Base-by-base conservation (phyloP, 2,888 invertebrate genomes). In the Phyllotreta striolata region DNA sequence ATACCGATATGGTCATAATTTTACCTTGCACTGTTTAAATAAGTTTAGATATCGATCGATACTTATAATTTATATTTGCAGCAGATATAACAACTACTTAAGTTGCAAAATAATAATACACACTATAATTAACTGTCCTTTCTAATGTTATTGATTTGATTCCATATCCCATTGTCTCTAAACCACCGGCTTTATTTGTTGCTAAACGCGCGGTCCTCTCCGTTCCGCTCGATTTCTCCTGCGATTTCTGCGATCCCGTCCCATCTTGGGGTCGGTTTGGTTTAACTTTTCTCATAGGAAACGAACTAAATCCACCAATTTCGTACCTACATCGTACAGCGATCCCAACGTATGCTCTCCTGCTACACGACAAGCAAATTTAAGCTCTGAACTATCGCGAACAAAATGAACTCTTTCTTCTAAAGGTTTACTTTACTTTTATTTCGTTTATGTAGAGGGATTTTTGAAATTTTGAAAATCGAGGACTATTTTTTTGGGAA, bases 11-110 rank as follows among this genome's bases (percentile, higher is more conserved):
- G 24, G 24, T 24, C 24, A 24, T 24, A 24, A 24, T 24, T 24
- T 24, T 24, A 24, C 24, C 24, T 24, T 24, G 24, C 24, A 24
- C 24, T 24, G 24, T 24, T 24, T 24, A 24, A 24, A 24, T 24
- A 47, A 47, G 12, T 47, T 14, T 2, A 47, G 47, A 47, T 47
- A 47, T 14, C 6, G 47, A 47, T 47, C 47, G 14, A 24, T 47
- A 24, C 24, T 47, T 47, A 47, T 47, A 47, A 47, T 47, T 47
- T 47, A 47, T 47, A 47, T 47, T 47, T 47, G 12, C 47, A 9
- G 6, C 12, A 14, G 6, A 5, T 13, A n/a, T 47, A 47, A 47
- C 34, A 47, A 47, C 47, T 47, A 47, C n/a, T 47, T 14, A 14
- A 24, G 47, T 47, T 47, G 47, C 47, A 47, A 47, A 47, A 47